phyloP scores from a whole-genome alignment of 2,888 invertebrate species.

The Xylocampa areola region DNA sequence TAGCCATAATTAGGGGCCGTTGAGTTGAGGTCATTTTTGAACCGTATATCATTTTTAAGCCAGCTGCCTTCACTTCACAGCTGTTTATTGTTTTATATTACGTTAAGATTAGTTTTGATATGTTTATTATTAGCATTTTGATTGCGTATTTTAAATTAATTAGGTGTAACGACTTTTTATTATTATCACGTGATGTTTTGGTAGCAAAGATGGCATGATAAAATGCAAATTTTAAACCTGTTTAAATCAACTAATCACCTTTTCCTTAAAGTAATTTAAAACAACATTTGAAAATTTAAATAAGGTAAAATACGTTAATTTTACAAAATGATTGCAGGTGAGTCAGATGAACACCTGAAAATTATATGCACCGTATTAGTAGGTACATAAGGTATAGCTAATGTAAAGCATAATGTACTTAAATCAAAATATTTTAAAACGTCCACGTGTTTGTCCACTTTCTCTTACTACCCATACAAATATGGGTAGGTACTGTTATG shows the following conservation, averaged over 20 bases:
- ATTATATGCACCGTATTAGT: too few species aligned
- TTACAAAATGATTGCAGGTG: too few species aligned
- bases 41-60: constrained; percentile 37
- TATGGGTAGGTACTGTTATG: constrained; percentile 38
- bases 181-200: background rate
- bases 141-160: constrained; percentile 31
- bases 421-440: constrained; percentile 12
- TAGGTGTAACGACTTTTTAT: constrained; percentile 8
- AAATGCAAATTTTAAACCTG: constrained; percentile 11
- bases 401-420: constrained; percentile 3
- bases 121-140: constrained; percentile 16
- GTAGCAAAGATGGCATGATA: constrained; percentile 16
- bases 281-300: too few species aligned
- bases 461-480: constrained; percentile 42
- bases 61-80: constrained; percentile 49
- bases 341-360: too few species aligned
- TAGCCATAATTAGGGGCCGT: constrained; percentile 59
- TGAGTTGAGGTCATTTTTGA: constrained; percentile 55
- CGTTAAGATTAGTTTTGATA: constrained; percentile 19
- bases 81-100: constrained; percentile 29
- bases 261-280: too few species aligned
- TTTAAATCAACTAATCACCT: background rate
- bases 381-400: too few species aligned
- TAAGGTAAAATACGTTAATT: too few species aligned
- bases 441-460: constrained; percentile 33